These are phyloP conservation scores for Cassiopea xamachana DNA, from an alignment of 30 jellyfish, hydroid and myxozoan genomes.

Conservation along the genomic window DNA sequence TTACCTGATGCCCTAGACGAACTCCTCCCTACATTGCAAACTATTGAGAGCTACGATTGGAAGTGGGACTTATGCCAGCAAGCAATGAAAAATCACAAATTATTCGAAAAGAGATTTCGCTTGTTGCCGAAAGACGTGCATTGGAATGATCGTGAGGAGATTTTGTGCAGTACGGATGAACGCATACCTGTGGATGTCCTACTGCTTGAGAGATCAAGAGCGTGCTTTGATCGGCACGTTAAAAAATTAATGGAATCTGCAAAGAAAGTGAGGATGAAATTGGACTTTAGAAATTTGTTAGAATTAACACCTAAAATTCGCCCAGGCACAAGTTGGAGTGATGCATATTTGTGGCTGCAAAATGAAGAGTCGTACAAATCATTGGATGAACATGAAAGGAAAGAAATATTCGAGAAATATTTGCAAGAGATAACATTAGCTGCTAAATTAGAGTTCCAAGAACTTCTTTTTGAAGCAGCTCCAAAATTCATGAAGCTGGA, in stretches of 20 bases:
- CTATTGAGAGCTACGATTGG: conserved; percentile 94
- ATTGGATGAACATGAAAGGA: conserved; percentile 93
- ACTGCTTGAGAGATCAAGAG: conserved; percentile 92
- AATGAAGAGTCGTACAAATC: conserved; percentile 87
- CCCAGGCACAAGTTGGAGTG: conserved; percentile 99
- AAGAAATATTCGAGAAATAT: conserved; percentile 91
- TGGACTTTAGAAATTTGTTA: conserved; percentile 90
- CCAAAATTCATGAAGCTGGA: conserved; percentile 82
- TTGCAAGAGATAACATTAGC: conserved; percentile 86
- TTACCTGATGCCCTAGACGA: conserved; percentile 98
- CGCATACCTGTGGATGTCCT: conserved; percentile 94
- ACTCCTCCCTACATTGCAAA: conserved; percentile 87
- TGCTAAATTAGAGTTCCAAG: conserved; percentile 97
- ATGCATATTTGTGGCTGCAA: conserved; percentile 88
- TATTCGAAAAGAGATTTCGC: conserved; percentile 87
- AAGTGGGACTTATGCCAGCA: conserved; percentile 97
- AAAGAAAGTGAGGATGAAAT: conserved; percentile 79
- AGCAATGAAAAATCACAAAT: conserved; percentile 87
- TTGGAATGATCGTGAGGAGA: conserved; percentile 95
- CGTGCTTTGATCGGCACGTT: conserved; percentile 98
- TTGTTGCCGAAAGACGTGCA: conserved; percentile 76
- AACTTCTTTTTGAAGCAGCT: conserved; percentile 95
- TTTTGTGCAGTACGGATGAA: conserved; percentile 63
- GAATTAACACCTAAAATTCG: conserved; percentile 85
- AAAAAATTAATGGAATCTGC: conserved; percentile 96